A percentile compares a stretch with the other conserved stretches of the same genome.
phyloP scores from a whole-genome alignment of 2,888 invertebrate species.

The Siphlonurus alternatus region DNA sequence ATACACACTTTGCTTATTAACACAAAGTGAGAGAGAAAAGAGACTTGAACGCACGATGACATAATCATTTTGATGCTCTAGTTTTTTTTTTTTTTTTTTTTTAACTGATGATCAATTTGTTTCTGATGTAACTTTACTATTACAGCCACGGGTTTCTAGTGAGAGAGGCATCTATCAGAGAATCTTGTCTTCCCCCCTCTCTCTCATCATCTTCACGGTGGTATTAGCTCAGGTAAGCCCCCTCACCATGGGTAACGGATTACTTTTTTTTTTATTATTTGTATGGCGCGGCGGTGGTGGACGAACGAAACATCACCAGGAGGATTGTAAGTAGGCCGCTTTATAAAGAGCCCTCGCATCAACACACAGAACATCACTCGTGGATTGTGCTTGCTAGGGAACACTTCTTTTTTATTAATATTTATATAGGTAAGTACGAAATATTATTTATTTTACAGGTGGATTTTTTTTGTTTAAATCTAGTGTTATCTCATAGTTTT shows the following conservation, averaged over 20 bases:
- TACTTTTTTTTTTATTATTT: neutral
- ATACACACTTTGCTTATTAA: no score
- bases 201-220: neutral
- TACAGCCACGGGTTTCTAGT: neutral
- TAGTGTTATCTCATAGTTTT: neutral
- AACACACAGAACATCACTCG: neutral
- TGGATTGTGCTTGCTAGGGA: neutral
- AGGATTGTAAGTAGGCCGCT: neutral
- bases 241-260: neutral
- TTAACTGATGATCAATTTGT: neutral
- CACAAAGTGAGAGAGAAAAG: no score
- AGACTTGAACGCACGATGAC: no score
- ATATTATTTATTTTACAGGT: no score
- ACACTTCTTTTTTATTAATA: neutral
- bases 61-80: neutral
- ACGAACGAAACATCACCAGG: no score
- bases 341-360: neutral
- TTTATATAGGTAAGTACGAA: neutral
- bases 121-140: neutral
- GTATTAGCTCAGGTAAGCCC: neutral
- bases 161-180: no score
- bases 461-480: no score
- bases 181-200: neutral
- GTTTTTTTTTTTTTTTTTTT: neutral
- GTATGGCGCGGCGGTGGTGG: neutral